Percentiles rank a stretch among this genome's conserved stretches.
Conservation (phyloP, 2,113 vertebrate species). For the Paramormyrops kingsleyae region DNA sequence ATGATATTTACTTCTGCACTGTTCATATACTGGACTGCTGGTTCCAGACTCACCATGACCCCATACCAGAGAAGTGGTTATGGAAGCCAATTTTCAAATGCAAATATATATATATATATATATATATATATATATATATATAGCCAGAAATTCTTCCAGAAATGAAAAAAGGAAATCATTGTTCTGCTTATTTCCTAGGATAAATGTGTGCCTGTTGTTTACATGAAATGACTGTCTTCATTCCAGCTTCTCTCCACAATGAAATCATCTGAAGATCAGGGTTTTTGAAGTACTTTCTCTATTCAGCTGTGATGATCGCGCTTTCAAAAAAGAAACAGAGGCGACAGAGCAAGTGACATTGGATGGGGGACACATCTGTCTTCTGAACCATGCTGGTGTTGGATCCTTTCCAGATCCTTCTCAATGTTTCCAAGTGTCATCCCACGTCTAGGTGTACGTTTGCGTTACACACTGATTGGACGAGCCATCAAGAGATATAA, state of each 20-base stretch:
- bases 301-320: constrained; percentile 29
- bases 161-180: neutral
- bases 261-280: neutral
- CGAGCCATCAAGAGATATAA: neutral
- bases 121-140: neutral
- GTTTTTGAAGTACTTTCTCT: constrained; percentile 45
- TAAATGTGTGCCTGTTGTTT: neutral
- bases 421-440: neutral
- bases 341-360: neutral
- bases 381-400: neutral
- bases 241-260: neutral
- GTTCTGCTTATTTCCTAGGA: neutral
- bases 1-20: neutral
- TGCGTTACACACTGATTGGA: neutral
- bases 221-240: neutral
- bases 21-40: neutral
- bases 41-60: neutral
- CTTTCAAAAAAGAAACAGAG: neutral
- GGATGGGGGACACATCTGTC: neutral
- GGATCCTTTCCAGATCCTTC: neutral
- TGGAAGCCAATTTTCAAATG: neutral
- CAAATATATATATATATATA: neutral
- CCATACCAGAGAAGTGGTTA: neutral
- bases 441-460: neutral
- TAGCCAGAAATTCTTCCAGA: neutral